These are phyloP conservation scores for Gobius niger DNA, from an alignment of 2,113 vertebrate species.

Conservation along the genomic window DNA sequence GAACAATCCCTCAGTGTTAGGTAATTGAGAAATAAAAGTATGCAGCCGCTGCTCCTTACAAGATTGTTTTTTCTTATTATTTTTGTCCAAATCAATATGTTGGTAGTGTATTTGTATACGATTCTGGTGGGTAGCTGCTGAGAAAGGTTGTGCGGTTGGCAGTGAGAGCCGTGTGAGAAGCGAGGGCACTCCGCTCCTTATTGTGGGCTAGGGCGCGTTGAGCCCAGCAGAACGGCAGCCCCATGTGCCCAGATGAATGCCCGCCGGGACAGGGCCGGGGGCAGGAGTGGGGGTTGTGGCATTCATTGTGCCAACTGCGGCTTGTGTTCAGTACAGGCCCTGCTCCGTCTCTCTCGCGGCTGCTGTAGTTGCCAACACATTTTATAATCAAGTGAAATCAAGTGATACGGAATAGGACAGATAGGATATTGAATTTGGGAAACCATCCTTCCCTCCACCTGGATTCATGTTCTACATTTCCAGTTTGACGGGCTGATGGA, in stretches of 20 bases:
- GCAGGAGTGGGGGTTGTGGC: constrained; percentile 60
- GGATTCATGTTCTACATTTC: constrained; percentile 50
- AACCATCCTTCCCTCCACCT: constrained; percentile 39
- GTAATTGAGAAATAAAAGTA: constrained; percentile 21
- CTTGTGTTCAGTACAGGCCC: constrained; percentile 57
- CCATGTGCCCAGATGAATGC: constrained; percentile 76
- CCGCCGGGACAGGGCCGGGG: constrained; percentile 67
- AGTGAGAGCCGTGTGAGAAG: constrained; percentile 47
- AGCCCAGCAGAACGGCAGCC: constrained; percentile 65
- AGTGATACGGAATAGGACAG: constrained; percentile 21
- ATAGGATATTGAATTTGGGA: constrained; percentile 8
- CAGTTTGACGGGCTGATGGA: constrained; percentile 52
- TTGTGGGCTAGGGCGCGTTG: constrained; percentile 64
- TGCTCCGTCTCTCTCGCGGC: constrained; percentile 49
- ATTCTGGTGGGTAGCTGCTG: constrained; percentile 46
- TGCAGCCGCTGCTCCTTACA: constrained; percentile 17
- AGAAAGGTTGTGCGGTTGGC: constrained; percentile 64
- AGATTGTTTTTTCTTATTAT: constrained; percentile 14
- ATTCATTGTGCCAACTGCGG: constrained; percentile 71
- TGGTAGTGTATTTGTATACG: constrained; percentile 28
- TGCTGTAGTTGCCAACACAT: constrained; percentile 11
- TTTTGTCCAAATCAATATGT: constrained; percentile 32
- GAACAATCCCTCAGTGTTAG: constrained; percentile 14
- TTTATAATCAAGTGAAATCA: neutral
- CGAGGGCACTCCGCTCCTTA: constrained; percentile 63